Evolutionary conservation across 2,888 invertebrate genomes (phyloP), one percentile per base, ranked within the genome.

Genomic region (Amiota communis): DNA sequence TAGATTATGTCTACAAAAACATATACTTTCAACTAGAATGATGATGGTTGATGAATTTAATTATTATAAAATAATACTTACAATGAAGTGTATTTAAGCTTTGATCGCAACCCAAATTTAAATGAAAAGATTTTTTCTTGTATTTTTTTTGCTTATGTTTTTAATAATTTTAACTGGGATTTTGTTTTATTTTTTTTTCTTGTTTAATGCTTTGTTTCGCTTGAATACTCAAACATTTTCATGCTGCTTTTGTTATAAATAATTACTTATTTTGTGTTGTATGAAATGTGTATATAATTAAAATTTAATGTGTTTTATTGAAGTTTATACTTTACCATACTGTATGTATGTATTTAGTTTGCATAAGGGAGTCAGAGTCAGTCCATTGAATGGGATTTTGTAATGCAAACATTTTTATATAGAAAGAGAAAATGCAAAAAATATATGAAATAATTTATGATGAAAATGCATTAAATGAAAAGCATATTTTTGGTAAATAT

Each of bases 401-500:
- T 51, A 51, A n/a, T 10, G 36, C 36, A 36, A 36, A 36, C 8
- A 36, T 36, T 56, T 4, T 36, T 36, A 36, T 36, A 36, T 36
- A 6, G 36, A 36, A 56, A 56, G 56, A 56, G 15, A 56, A 56
- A 15, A 10, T n/a, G 1, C 8, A 56, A n/a, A 12, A 15, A 8
- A 61, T 61, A 23, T 17, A 9, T 23, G 23, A 23, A 23, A 23
- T 64, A 23, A 68, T 83, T 83, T 83, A 82, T 83, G 74, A 76
- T 81, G 79, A 80, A 83, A 87, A 87, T 80, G 78, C 86, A 86
- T 86, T 86, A 87, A 86, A 80, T 83, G 81, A 80, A 86, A 85
- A 84, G 85, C 86, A 86, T 85, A 87, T 87, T 87, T 86, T 84
- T 59, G 20, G 73, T 70, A 74, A 76, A 78, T 77, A 77, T 75